Evolutionary conservation across 2,888 invertebrate genomes (phyloP).

Genomic region (Dinocampus coccinellae): DNA sequence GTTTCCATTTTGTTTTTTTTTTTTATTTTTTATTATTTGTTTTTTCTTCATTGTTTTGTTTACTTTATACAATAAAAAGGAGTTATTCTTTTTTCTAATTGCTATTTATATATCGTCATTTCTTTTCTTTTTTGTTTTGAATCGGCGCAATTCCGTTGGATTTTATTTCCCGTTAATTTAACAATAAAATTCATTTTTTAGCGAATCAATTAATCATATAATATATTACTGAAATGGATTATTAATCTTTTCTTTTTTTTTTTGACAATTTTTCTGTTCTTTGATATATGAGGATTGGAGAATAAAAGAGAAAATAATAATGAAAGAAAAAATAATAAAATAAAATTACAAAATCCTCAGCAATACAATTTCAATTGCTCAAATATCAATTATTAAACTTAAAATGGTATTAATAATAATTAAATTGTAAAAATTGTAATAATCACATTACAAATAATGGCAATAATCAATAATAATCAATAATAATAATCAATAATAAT

Average conservation of each 20-base stretch:
- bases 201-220: background rate
- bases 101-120: constrained; percentile 46
- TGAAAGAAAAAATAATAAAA: too few relatives aligned
- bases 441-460: constrained; percentile 51
- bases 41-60: constrained; percentile 24
- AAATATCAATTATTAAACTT: constrained; percentile 19
- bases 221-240: background rate
- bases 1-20: constrained; percentile 40
- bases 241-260: background rate
- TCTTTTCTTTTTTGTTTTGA: too few relatives aligned
- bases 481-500: constrained; percentile 37
- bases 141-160: constrained; percentile 40
- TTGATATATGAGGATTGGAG: too few relatives aligned
- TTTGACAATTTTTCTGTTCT: too few relatives aligned
- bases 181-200: background rate
- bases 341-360: background rate
- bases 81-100: constrained; percentile 50
- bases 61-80: constrained; percentile 65
- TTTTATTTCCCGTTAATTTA: constrained; percentile 14
- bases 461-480: constrained; percentile 47
- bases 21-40: constrained; percentile 25
- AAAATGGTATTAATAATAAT: constrained; percentile 54
- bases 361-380: background rate
- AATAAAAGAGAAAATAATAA: too few relatives aligned
- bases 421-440: constrained; percentile 56